Evolutionary conservation across 2,888 invertebrate species (phyloP).

Genomic region (Orthosia gracilis): DNA sequence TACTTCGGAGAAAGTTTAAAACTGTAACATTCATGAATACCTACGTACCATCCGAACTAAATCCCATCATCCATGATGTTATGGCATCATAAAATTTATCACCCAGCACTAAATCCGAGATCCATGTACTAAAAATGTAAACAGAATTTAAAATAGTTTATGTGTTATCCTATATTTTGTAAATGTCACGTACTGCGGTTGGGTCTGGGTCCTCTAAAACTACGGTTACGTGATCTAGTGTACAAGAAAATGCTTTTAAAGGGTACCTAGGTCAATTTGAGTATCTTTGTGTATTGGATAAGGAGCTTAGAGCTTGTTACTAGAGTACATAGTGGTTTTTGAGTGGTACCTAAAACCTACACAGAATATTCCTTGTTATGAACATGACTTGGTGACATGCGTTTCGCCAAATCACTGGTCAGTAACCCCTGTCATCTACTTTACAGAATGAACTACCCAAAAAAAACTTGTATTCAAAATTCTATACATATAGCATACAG

Average conservation of each 20-base stretch:
- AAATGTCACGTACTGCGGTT: constrained; percentile 48
- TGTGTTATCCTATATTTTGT: constrained; percentile 21
- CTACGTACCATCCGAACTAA: not conserved
- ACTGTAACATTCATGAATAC: not conserved
- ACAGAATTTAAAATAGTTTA: constrained; percentile 37
- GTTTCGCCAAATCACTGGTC: not conserved
- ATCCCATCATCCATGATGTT: not conserved
- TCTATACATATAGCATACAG: too few species aligned
- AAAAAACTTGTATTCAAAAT: not conserved
- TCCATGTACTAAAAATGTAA: constrained; percentile 22
- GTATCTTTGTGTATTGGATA: constrained; percentile 19
- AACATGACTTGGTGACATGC: not conserved
- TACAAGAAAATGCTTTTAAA: constrained; percentile 64
- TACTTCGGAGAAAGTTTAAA: not conserved
- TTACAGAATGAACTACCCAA: not conserved
- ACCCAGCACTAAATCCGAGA: constrained; percentile 16
- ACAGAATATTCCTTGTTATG: not conserved
- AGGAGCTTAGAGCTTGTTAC: not conserved
- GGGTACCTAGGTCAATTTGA: constrained; percentile 31
- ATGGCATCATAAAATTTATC: constrained; percentile 30
- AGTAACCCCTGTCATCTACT: not conserved
- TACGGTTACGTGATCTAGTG: constrained; percentile 40
- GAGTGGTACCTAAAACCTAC: not conserved
- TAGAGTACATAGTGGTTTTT: not conserved
- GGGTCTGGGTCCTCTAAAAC: constrained; percentile 23